Base-by-base conservation (phyloP, 1,140 invertebrate species). In the Cydia splendana region DNA sequence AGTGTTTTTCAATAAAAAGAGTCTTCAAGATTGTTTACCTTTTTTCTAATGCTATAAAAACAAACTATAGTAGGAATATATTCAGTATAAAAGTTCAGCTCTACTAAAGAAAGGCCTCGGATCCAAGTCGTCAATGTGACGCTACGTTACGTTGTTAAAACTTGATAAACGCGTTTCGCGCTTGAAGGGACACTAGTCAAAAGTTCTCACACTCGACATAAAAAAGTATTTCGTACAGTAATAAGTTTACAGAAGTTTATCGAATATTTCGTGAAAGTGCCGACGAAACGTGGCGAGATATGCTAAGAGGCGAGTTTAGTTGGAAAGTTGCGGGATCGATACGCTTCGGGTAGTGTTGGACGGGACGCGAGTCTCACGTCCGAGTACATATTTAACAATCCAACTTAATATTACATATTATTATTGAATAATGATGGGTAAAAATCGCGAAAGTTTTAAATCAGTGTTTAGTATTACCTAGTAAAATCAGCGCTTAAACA, bases 211-310 rank as follows among this genome's bases (percentile, higher is more conserved):
- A 62, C 57, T 62, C 57, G 57, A 62, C 57, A 62, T 12, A 62
- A 62, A 57, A 62, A 62, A 62, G 57, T 62, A 62, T 62, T 62
- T 62, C 57, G 57, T 62, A 62, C 57, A 24, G 57, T 62, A 62
- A 62, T 62, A 62, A 62, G 57, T 62, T 62, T 62, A 62, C n/a
- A 62, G 57, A 62, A 62, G 57, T 62, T 62, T 62, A 62, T 62
- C 20, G 20, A 24, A 62, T 62, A 62, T 62, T 62, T 62, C 57
- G 18, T 18, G 20, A 62, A 24, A 62, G 57, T 62, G 24, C 57
- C 7, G 57, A 20, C 51, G 51, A 12, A 62, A 62, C 57, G 57
- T 62, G 57, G 57, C 57, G 20, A 62, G 57, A 62, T 62, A 62
- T 62, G 57, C 57, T 62, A 62, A 62, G 57, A 62, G 57, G 57